Evolutionary conservation across 2,113 vertebrate genomes (phyloP), one percentile per base, ranked within the genome.

Genomic region (Circaetus cinerascens): DNA sequence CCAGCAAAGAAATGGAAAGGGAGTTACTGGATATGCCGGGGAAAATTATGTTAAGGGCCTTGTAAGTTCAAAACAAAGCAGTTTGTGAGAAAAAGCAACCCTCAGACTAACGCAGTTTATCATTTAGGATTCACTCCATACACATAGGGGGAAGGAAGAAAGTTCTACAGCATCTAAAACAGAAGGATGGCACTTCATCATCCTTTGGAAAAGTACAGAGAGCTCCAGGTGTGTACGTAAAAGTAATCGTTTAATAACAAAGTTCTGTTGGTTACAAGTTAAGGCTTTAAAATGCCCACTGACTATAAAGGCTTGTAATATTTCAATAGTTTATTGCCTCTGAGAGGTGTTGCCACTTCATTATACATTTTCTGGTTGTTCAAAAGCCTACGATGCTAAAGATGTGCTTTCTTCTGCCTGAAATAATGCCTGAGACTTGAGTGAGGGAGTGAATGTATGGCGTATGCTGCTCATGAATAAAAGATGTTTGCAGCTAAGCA

Each of bases 391-490:
- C 10, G 3, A 96, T 87, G 72, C 71, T 95, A 57, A 95, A 94
- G 94, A 96, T 91, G 84, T 71, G 77, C 92, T 96, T 97, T 98
- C 91, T 94, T 96, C 81, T 91, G 91, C 95, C 97, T 96, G 85
- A 98, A 98, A 96, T 94, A 97, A 98, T 88, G 95, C 92, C 75
- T n/a, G 78, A 95, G 80, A 94, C 71, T 88, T 15, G 69, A 93
- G 62, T 55, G 90, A 91, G 72, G 40, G 48, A 48, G 68, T 26
- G 72, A 96, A 95, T 56, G 57, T 77, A 93, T 71, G 69, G 95
- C 0, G 2, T 77, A 51, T 56, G 53, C 64, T 79, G 88, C 95
- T 98, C 97, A 98, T 98, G 97, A 98, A 98, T 98, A 98, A 98
- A 97, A 98, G 89, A 98, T 98, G 86, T 46, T 50, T 68, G 69